phyloP scores from a whole-genome alignment of 2,888 invertebrate genomes.

The Drosophila atroscutellata region DNA sequence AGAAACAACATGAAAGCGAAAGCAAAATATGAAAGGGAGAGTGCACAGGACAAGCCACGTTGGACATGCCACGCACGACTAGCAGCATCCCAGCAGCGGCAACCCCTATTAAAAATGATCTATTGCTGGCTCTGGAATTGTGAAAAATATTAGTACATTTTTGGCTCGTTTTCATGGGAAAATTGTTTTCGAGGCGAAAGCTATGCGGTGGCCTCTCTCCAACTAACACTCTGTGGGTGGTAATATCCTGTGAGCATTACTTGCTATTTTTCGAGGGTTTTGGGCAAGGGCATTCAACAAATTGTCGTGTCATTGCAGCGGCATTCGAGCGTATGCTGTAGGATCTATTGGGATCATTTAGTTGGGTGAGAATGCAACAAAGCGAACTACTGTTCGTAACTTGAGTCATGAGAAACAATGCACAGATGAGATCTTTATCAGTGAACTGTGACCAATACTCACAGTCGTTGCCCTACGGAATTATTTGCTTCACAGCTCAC shows the following conservation, averaged over 20 bases:
- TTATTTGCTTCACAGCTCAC: neutral
- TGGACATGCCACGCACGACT: constrained; percentile 35
- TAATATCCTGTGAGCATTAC: constrained; percentile 43
- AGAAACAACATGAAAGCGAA: constrained; percentile 43
- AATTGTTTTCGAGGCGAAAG: constrained; percentile 26
- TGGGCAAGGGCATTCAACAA: constrained; percentile 3
- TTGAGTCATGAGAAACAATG: constrained; percentile 29
- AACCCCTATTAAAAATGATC: constrained; percentile 65
- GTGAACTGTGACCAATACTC: constrained; percentile 12
- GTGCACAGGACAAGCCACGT: constrained; percentile 6
- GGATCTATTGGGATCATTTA: constrained; percentile 55
- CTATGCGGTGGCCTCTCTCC: constrained; percentile 27
- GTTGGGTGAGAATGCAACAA: constrained; percentile 57
- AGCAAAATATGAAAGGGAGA: constrained; percentile 13
- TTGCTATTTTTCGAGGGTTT: constrained; percentile 44
- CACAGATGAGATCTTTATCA: constrained; percentile 24
- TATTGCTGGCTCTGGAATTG: constrained; percentile 26
- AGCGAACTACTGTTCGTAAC: constrained; percentile 1
- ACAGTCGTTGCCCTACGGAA: neutral
- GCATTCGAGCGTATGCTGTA: constrained; percentile 52
- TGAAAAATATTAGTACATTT: constrained; percentile 50
- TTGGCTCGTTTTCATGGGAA: constrained; percentile 65
- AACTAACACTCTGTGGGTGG: constrained; percentile 60
- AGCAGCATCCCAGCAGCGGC: constrained; percentile 59
- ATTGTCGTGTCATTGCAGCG: constrained; percentile 58